Evolutionary conservation across 2,888 invertebrate species (phyloP).

Genomic region (Athripsodes cinereus): DNA sequence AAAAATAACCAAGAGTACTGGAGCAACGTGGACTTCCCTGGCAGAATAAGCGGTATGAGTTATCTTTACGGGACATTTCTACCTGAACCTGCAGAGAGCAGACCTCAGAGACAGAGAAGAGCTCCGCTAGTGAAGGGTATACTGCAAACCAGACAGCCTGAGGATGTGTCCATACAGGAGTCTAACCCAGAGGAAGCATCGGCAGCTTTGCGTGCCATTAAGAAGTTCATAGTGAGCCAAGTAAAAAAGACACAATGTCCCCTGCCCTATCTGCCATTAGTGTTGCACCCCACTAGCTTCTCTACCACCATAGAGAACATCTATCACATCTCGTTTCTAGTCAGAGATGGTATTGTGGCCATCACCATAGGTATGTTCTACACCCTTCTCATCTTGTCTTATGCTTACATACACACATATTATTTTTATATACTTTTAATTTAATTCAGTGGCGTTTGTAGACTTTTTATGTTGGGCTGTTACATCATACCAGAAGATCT

Average conservation of each 20-base stretch:
- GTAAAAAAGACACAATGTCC: neutral
- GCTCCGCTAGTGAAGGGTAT: conserved; percentile 26
- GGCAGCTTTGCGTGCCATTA: neutral
- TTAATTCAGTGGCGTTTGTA: too few relatives aligned
- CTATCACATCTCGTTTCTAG: conserved; percentile 58
- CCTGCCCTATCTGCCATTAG: conserved; percentile 30
- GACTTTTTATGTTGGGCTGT: neutral
- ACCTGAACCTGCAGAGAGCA: conserved; percentile 35
- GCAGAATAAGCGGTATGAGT: conserved; percentile 34
- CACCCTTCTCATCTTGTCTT: too few relatives aligned
- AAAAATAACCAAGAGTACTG: conserved; percentile 37
- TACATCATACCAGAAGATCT: too few relatives aligned
- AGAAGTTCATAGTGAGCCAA: neutral
- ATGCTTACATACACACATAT: too few relatives aligned
- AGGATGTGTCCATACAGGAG: conserved; percentile 40
- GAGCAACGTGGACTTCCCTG: conserved; percentile 34
- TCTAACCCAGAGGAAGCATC: neutral
- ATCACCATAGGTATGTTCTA: conserved; percentile 45
- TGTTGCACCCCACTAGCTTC: conserved; percentile 55
- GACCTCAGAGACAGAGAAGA: conserved; percentile 30
- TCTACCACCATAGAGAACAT: conserved; percentile 57
- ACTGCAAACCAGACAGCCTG: conserved; percentile 44
- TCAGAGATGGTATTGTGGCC: conserved; percentile 49
- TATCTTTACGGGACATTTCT: conserved; percentile 47
- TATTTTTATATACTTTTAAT: too few relatives aligned